A percentile compares a stretch with the other conserved stretches of the same genome.
Conservation (phyloP, 2,113 vertebrate species). For the Passer montanus region DNA sequence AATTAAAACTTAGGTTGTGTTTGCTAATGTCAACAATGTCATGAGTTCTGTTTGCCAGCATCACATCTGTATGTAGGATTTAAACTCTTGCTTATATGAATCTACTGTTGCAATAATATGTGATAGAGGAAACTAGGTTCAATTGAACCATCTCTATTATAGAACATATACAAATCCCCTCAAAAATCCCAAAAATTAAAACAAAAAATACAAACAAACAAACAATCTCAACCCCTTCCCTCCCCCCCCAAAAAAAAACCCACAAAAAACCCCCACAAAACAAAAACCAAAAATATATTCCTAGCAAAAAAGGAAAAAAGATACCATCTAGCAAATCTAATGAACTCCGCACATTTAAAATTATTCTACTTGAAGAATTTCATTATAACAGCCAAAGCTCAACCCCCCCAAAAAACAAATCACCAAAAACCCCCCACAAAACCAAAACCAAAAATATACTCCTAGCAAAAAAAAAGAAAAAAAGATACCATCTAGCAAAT, state of each 20-base stretch:
- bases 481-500: neutral
- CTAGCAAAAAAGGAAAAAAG: fast-evolving
- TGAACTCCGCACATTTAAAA: neutral
- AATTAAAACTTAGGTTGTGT: neutral
- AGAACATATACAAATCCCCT: neutral
- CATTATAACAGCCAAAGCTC: neutral
- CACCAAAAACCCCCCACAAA: neutral
- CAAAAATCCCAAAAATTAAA: neutral
- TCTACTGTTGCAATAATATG: neutral
- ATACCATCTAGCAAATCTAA: neutral
- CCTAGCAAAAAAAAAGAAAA: neutral
- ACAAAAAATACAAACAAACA: neutral
- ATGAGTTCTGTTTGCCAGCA: neutral
- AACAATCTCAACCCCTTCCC: neutral
- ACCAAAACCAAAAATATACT: fast-evolving
- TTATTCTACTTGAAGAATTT: neutral
- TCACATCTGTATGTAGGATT: neutral
- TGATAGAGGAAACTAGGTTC: neutral
- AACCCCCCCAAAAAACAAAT: neutral
- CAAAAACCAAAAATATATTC: fast-evolving
- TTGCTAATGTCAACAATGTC: neutral
- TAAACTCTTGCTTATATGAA: neutral
- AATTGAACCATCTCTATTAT: neutral
- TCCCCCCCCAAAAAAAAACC: neutral
- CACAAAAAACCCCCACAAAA: neutral